A percentile compares a stretch with the other conserved stretches of the same genome.
Conservation (phyloP, 92 coral and sea anemone species). For the Plumapathes pennacea region DNA sequence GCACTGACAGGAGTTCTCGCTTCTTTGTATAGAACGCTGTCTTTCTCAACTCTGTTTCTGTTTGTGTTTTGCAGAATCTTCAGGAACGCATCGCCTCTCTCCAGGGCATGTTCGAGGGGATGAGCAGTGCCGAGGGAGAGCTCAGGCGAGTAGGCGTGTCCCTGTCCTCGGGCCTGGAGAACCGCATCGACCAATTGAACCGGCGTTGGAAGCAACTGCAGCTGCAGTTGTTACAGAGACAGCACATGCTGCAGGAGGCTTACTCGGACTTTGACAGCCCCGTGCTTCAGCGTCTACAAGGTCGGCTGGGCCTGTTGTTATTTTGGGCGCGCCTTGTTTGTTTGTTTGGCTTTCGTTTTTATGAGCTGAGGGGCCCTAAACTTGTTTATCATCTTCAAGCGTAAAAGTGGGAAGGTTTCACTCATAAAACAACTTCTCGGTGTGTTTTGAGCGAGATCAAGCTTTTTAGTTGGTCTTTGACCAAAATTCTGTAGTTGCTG, state of each 20-base stretch:
- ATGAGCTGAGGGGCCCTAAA: too few species aligned
- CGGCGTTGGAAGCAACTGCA: conserved; percentile 97
- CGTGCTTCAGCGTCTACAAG: conserved; percentile 78
- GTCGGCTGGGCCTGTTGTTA: conserved; percentile 22
- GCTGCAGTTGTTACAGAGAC: conserved; percentile 88
- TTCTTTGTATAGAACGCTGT: too few species aligned
- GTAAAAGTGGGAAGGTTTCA: too few species aligned
- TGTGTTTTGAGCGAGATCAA: too few species aligned
- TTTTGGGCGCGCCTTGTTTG: too few species aligned
- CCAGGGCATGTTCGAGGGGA: conserved; percentile 94
- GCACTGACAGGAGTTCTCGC: too few species aligned
- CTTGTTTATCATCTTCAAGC: too few species aligned
- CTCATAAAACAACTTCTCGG: too few species aligned
- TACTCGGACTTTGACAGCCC: conserved; percentile 75
- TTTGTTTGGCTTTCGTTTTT: too few species aligned
- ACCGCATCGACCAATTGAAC: conserved; percentile 95
- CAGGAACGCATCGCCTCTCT: conserved; percentile 78
- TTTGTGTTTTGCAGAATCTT: conserved; percentile 49
- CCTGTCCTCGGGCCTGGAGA: conserved; percentile 81
- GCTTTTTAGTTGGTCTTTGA: too few species aligned
- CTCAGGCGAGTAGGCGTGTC: conserved; percentile 78
- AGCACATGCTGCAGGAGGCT: conserved; percentile 90
- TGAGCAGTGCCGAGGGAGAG: conserved; percentile 85
- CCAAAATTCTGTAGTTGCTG: too few species aligned
- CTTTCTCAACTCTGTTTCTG: too few species aligned